Conservation (phyloP, 2,888 invertebrate genomes). For the Aphodius granarius region DNA sequence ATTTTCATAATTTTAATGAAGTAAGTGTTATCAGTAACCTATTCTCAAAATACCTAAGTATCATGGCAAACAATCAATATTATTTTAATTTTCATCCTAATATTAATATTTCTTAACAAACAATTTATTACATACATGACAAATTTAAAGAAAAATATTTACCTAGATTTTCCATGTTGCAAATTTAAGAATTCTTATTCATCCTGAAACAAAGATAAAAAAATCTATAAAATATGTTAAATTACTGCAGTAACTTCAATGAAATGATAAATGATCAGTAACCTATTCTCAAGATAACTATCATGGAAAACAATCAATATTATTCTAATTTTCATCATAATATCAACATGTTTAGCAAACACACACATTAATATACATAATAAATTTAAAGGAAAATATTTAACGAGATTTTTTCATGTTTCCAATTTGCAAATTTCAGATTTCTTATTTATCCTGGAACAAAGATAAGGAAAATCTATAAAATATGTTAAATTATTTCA, state of each 20-base stretch:
- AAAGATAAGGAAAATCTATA: no score
- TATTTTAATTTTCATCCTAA: not conserved
- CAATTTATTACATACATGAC: not conserved
- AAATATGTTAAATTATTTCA: no score
- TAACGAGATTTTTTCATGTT: no score
- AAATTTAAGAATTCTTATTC: no score
- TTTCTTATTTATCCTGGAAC: no score
- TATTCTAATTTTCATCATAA: not conserved
- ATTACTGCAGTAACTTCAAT: not conserved
- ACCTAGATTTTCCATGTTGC: no score
- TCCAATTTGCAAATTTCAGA: no score
- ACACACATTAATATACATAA: no score
- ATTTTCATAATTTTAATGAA: no score
- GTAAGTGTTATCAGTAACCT: not conserved
- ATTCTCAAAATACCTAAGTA: not conserved
- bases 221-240: not conserved
- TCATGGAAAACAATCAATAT: not conserved
- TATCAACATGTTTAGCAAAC: not conserved
- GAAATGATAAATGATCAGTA: not conserved
- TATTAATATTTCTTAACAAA: not conserved
- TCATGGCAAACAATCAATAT: not conserved
- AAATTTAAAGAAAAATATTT: not conserved
- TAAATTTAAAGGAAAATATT: no score
- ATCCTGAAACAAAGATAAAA: not conserved
- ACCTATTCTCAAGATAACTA: not conserved